Base-by-base conservation (phyloP, 2,113 vertebrate species). In the Saccopteryx leptura region DNA sequence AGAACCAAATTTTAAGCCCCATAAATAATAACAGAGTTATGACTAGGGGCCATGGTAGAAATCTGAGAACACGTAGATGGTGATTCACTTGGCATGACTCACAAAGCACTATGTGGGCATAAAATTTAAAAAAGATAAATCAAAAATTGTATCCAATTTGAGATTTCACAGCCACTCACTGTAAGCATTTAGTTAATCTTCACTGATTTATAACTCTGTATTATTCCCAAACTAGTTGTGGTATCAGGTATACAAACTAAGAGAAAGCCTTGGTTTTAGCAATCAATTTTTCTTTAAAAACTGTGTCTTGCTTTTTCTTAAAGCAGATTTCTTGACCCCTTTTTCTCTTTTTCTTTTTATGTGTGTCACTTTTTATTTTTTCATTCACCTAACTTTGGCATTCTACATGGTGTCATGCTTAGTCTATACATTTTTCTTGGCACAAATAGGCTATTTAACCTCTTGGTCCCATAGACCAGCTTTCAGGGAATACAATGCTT, bases 151-250 rank as follows among this genome's bases (percentile, higher is more conserved):
- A 91, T 75, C 33, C 10, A 2, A 68, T 92, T 90, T 95, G 87
- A 95, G 76, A 58, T 88, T 97, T 97, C 82, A 96, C 26, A 95
- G 95, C 21, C 80, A 95, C 79, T 97, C 90, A 93, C 93, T 72
- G 75, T 93, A 94, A 93, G 50, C 85, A 85, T 76, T 97, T 89
- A 80, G 93, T 97, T 97, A 97, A 97, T 92, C 88, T 97, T 93
- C 84, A 85, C 81, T 72, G 91, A 94, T 76, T 90, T 93, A 93
- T 65, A 84, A 95, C 74, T 88, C 92, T 90, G 26, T 94, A 95
- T 93, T 95, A 76, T 95, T 97, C 97, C 92, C 95, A 97, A 98
- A 97, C 69, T 71, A 95, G 48, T 96, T 92, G 93, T 96, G 88
- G 75, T 75, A 87, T 96, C 81, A 75, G 85, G 96, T 96, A 92